Evolutionary conservation across 2,113 vertebrate genomes (phyloP).

Genomic region (Pangasianodon hypophthalmus): DNA sequence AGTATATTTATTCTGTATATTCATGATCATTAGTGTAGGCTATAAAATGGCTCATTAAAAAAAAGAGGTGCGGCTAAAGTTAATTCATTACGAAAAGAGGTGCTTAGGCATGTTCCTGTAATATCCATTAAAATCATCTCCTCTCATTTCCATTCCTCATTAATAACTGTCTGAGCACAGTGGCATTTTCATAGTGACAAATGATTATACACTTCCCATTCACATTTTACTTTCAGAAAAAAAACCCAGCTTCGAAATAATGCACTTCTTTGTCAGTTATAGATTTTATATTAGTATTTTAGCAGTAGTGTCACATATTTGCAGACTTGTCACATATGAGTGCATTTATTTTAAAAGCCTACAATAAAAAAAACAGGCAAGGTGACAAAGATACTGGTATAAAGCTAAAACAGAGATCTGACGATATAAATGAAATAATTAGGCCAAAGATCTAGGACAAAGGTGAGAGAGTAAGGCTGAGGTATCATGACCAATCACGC

Average conservation of each 20-base stretch:
- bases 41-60: too few relatives aligned
- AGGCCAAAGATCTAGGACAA: neutral
- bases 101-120: neutral
- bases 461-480: neutral
- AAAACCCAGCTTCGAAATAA: too few relatives aligned
- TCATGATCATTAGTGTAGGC: neutral
- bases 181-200: too few relatives aligned
- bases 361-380: neutral
- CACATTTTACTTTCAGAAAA: neutral
- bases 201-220: neutral
- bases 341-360: too few relatives aligned
- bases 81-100: neutral
- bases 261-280: too few relatives aligned
- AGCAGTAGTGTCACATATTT: too few relatives aligned
- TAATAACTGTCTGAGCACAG: too few relatives aligned
- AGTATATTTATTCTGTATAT: neutral
- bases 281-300: too few relatives aligned
- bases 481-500: neutral
- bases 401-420: neutral
- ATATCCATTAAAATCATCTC: neutral
- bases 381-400: neutral
- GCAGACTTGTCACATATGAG: too few relatives aligned
- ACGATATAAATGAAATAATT: neutral
- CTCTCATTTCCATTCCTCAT: too few relatives aligned
- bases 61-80: too few relatives aligned